These are phyloP conservation scores for Lophochroa leadbeateri DNA, from an alignment of 2,113 vertebrate species.

Conservation along the genomic window DNA sequence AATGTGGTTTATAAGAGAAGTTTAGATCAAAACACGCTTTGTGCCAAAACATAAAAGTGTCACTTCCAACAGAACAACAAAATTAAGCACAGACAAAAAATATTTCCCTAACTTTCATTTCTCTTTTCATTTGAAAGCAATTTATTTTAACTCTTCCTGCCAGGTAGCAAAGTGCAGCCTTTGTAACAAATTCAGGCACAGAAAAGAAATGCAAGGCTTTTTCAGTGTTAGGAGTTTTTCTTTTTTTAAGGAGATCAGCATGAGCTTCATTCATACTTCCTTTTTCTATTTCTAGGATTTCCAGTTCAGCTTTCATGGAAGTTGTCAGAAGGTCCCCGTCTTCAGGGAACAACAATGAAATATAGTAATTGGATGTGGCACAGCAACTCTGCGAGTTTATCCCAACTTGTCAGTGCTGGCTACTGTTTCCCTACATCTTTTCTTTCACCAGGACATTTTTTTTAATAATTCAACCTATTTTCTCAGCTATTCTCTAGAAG, in stretches of 20 bases:
- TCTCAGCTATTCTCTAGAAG: too few species aligned
- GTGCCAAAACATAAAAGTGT: not conserved
- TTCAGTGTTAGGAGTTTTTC: not conserved
- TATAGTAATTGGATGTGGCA: constrained; percentile 45
- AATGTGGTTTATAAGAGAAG: constrained; percentile 20
- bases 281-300: not conserved
- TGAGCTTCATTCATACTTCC: not conserved
- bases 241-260: not conserved
- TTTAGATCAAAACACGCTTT: constrained; percentile 40
- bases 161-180: not conserved
- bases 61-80: constrained; percentile 8
- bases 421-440: too few species aligned
- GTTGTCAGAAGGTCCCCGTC: constrained; percentile 1
- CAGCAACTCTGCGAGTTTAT: constrained; percentile 24
- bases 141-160: constrained; percentile 31
- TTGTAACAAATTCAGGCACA: not conserved
- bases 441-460: too few species aligned
- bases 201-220: not conserved
- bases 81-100: not conserved
- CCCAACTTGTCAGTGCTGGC: constrained; percentile 34
- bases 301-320: constrained; percentile 4
- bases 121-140: constrained; percentile 6
- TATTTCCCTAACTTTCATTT: not conserved
- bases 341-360: constrained; percentile 14
- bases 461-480: too few species aligned